Conservation (phyloP, 2,113 vertebrate species). For the Melanotaenia duboulayi region DNA sequence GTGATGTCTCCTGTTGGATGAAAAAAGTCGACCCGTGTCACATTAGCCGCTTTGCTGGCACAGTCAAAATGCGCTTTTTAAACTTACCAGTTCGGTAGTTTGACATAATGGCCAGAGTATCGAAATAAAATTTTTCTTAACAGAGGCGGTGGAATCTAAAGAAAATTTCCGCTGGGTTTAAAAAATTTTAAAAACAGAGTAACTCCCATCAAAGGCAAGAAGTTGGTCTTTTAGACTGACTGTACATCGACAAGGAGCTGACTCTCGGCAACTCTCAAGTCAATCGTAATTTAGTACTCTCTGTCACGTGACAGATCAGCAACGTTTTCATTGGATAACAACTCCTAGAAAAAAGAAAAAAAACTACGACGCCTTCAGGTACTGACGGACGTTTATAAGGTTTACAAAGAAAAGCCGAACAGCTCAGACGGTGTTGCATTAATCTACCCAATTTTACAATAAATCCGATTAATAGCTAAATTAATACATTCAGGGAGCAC, state of each 20-base stretch:
- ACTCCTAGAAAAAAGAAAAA: background rate
- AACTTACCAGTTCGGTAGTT: conserved; percentile 69
- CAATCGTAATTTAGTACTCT: conserved; percentile 64
- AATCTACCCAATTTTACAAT: background rate
- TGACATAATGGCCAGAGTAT: conserved; percentile 56
- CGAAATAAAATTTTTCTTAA: conserved; percentile 16
- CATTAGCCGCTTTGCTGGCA: conserved; percentile 61
- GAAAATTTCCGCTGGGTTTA: conserved; percentile 3
- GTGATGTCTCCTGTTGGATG: conserved; percentile 27
- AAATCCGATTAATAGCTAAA: background rate
- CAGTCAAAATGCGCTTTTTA: conserved; percentile 15
- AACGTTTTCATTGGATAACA: conserved; percentile 49
- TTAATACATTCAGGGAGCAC: background rate
- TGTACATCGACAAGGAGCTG: conserved; percentile 47
- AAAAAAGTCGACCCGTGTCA: conserved; percentile 40
- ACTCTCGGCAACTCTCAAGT: conserved; percentile 54
- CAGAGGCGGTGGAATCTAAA: background rate
- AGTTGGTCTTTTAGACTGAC: conserved; percentile 26
- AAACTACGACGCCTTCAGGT: conserved; percentile 25
- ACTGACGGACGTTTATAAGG: conserved; percentile 3
- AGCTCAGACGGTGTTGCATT: background rate
- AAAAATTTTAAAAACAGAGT: background rate
- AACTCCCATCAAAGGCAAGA: conserved; percentile 13
- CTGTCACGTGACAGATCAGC: conserved; percentile 48
- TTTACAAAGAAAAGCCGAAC: background rate